phyloP scores from a whole-genome alignment of 2,888 invertebrate genomes.

The Cantharis rufa region DNA sequence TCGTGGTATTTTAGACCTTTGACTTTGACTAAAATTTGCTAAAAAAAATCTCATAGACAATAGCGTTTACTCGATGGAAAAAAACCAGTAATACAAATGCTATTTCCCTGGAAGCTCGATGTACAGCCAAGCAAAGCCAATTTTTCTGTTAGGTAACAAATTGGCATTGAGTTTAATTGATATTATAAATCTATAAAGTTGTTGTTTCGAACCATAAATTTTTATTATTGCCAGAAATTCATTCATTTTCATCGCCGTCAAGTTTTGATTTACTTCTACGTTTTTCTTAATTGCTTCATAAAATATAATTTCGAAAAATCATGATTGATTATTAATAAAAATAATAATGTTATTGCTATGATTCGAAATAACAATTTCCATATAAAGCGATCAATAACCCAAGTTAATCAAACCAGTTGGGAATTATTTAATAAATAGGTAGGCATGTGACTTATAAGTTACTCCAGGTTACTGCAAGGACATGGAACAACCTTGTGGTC shows the following conservation, averaged over 20 bases:
- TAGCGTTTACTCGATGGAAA: neutral
- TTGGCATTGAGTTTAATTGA: neutral
- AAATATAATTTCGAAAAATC: neutral
- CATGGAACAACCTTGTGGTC: constrained; percentile 13
- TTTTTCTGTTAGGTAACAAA: neutral
- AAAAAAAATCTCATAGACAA: neutral
- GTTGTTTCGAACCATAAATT: neutral
- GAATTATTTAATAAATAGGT: neutral
- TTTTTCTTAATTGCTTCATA: neutral
- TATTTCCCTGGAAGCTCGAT: neutral
- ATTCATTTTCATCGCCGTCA: neutral
- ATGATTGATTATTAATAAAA: neutral
- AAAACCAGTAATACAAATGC: neutral
- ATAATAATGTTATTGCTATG: neutral
- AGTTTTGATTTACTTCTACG: neutral
- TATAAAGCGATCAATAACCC: constrained; percentile 4
- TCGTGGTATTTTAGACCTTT: neutral
- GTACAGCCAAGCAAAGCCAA: neutral
- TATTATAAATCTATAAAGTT: neutral
- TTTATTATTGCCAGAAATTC: neutral
- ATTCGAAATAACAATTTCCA: neutral
- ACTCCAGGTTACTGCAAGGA: constrained; percentile 16
- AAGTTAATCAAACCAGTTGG: neutral
- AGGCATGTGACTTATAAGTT: constrained; percentile 1
- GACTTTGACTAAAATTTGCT: neutral